Percentiles rank a stretch among this genome's conserved stretches.
Evolutionary conservation across 2,888 invertebrate genomes (phyloP).

Genomic region (Drosophila flavopinicola): DNA sequence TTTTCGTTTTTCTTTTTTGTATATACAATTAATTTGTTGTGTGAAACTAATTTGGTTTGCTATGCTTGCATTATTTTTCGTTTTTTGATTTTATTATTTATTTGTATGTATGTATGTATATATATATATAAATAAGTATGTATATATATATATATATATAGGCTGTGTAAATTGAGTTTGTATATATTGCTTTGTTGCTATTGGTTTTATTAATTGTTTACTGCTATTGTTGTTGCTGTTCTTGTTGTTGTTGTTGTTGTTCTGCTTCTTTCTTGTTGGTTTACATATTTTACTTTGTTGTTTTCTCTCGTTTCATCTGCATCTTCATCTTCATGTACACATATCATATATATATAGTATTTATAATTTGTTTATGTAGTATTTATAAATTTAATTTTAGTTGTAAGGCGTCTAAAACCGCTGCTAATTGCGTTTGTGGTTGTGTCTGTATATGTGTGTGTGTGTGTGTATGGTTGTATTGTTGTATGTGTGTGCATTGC

Average conservation of each 20-base stretch:
- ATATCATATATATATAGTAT: slow-evolving; percentile 26
- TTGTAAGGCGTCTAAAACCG: slow-evolving; percentile 72
- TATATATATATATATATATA: slow-evolving; percentile 18
- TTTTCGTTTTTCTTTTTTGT: slow-evolving; percentile 31
- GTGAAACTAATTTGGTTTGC: slow-evolving; percentile 46
- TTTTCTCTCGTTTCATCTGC: slow-evolving; percentile 24
- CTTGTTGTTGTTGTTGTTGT: slow-evolving; percentile 33
- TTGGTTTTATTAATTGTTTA: slow-evolving; percentile 34
- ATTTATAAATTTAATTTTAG: slow-evolving; percentile 53
- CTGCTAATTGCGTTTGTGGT: slow-evolving; percentile 65
- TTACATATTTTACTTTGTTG: slow-evolving; percentile 18
- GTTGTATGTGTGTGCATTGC: slow-evolving; percentile 50
- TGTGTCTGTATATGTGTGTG: slow-evolving; percentile 19
- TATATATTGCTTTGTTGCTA: slow-evolving; percentile 55
- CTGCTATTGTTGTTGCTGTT: slow-evolving; percentile 31
- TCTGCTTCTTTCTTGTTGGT: slow-evolving; percentile 31
- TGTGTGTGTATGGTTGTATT: slow-evolving; percentile 16
- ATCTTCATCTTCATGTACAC: slow-evolving; percentile 39
- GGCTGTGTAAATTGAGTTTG: slow-evolving; percentile 41
- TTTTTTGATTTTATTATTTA: slow-evolving; percentile 6
- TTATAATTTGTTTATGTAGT: slow-evolving; percentile 21
- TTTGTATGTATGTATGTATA: slow-evolving; percentile 18
- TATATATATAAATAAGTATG: slow-evolving; percentile 29
- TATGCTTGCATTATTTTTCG: slow-evolving; percentile 39
- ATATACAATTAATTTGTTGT: slow-evolving; percentile 52